A percentile compares a stretch with the other conserved stretches of the same genome.
phyloP scores from a whole-genome alignment of 2,797 vertebrate genomes.

The Phoxinus dragarum region DNA sequence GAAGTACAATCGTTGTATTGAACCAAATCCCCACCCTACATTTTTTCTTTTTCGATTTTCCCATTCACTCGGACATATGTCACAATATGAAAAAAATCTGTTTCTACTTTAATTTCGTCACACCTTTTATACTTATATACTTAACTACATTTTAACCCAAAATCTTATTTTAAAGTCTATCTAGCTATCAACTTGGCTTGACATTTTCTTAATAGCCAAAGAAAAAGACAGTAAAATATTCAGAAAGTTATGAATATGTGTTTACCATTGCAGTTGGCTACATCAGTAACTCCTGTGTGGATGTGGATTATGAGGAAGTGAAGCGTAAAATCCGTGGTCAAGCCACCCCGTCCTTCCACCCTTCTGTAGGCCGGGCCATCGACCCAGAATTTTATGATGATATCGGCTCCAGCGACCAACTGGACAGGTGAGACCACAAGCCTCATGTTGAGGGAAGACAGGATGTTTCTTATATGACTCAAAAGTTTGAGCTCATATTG shows the following conservation, averaged over 20 bases:
- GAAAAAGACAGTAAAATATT: not conserved
- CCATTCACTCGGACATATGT: not conserved
- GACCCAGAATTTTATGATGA: slow-evolving; percentile 58
- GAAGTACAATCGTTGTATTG: not conserved
- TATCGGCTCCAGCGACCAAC: slow-evolving; percentile 50
- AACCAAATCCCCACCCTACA: not conserved
- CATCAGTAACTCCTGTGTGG: slow-evolving; percentile 79
- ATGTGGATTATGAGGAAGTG: slow-evolving; percentile 79
- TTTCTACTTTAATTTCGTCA: not conserved
- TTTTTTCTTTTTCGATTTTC: not conserved
- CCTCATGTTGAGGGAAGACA: not conserved
- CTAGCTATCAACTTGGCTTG: not conserved
- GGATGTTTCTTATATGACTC: not conserved
- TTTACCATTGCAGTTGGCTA: slow-evolving; percentile 74
- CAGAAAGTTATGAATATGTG: not conserved
- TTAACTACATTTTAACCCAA: not conserved
- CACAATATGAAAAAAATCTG: not conserved
- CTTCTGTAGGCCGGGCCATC: slow-evolving; percentile 54
- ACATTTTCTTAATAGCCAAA: not conserved
- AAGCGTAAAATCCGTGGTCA: slow-evolving; percentile 67
- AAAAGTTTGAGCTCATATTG: slow-evolving; percentile 45
- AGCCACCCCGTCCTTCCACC: slow-evolving; percentile 51
- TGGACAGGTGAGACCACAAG: slow-evolving; percentile 61
- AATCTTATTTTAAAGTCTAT: too few species aligned
- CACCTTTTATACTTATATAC: not conserved